Conservation (phyloP, 2,797 vertebrate species). For the Sciaenops ocellatus region DNA sequence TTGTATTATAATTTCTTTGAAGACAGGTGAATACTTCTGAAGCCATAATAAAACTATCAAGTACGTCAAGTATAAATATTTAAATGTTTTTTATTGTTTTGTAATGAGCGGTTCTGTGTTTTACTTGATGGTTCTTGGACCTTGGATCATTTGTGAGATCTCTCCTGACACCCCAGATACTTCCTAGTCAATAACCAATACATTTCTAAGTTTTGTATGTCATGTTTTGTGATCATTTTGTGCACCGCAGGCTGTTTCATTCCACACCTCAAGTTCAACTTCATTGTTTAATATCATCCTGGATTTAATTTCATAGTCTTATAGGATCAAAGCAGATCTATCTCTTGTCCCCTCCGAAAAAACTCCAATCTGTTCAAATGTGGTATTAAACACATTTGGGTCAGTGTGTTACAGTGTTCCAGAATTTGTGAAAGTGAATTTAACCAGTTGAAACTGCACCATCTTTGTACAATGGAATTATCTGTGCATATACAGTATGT, state of each 20-base stretch:
- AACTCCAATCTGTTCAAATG: slow-evolving; percentile 24
- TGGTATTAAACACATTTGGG: slow-evolving; percentile 49
- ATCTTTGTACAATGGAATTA: neutral
- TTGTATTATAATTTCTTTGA: no score
- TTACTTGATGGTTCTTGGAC: neutral
- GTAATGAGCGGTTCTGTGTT: neutral
- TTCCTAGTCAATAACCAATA: neutral
- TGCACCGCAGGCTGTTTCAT: neutral
- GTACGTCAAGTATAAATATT: no score
- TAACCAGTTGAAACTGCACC: neutral
- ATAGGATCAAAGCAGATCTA: slow-evolving; percentile 34
- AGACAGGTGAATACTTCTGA: no score
- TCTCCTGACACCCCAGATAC: neutral
- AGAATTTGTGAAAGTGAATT: slow-evolving; percentile 2
- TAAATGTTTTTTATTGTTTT: neutral
- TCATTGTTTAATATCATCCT: slow-evolving; percentile 6
- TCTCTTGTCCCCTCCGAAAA: slow-evolving; percentile 13
- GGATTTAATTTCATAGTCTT: slow-evolving; percentile 27
- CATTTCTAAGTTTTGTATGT: neutral
- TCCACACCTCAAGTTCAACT: neutral
- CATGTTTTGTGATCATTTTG: neutral
- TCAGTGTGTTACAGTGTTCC: slow-evolving; percentile 17
- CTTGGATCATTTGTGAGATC: neutral
- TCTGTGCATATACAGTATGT: neutral
- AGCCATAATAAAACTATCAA: no score